phyloP scores from a whole-genome alignment of 2,113 vertebrate genomes.

The Romanogobio albipinnatus region DNA sequence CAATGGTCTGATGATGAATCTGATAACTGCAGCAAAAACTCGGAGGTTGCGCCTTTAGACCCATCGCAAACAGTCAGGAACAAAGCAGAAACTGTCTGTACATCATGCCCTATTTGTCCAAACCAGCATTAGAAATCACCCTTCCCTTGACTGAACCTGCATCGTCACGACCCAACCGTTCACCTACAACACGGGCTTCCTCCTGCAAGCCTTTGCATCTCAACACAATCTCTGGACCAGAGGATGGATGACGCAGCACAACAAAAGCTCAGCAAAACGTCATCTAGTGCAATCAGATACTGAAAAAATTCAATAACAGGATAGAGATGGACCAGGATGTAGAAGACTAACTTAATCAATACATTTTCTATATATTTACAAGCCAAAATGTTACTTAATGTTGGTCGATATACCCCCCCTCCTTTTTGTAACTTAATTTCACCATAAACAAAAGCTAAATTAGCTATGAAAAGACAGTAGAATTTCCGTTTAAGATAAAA shows the following conservation, averaged over 20 bases:
- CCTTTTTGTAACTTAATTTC: neutral
- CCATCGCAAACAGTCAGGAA: neutral
- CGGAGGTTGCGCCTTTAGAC: neutral
- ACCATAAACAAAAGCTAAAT: neutral
- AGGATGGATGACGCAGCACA: neutral
- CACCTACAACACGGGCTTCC: neutral
- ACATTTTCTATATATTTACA: too few relatives aligned
- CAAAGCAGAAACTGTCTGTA: neutral
- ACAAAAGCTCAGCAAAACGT: neutral
- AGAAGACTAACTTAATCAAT: neutral
- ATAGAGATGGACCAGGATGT: neutral
- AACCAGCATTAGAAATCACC: conserved; percentile 12
- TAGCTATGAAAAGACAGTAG: neutral
- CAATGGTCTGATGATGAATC: neutral
- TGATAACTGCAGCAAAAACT: neutral
- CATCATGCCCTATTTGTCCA: neutral
- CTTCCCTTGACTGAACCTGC: neutral
- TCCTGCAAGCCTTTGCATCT: neutral
- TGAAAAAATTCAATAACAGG: neutral
- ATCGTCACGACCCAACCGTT: neutral
- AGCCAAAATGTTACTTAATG: neutral
- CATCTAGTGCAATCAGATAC: neutral
- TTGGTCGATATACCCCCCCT: neutral
- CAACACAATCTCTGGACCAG: neutral
- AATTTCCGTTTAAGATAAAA: neutral